These are phyloP conservation scores for Tapera naevia DNA, from an alignment of 2,797 vertebrate genomes.

Conservation along the genomic window DNA sequence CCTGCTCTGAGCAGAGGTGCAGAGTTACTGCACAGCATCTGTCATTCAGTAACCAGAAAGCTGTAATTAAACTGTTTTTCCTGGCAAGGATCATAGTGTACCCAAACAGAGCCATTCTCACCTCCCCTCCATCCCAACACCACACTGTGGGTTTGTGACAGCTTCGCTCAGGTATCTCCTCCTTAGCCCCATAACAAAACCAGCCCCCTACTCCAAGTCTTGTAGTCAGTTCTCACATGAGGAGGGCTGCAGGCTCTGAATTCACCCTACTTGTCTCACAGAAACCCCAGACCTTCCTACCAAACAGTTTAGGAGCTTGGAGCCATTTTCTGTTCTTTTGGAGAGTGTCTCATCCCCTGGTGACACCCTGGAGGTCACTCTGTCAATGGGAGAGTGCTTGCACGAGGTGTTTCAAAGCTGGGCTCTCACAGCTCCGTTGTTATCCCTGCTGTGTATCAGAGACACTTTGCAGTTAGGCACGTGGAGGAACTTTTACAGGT, in stretches of 20 bases:
- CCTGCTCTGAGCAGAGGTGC: background rate
- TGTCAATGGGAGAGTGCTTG: background rate
- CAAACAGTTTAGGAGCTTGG: background rate
- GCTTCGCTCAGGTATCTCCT: background rate
- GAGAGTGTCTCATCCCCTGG: background rate
- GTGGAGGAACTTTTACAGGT: slow-evolving; percentile 1
- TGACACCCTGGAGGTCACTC: background rate
- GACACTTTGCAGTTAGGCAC: background rate
- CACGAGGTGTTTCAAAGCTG: background rate
- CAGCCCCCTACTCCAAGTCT: fast-evolving
- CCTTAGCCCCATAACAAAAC: background rate
- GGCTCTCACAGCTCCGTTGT: background rate
- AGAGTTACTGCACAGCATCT: background rate
- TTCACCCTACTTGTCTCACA: background rate
- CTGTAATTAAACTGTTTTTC: background rate
- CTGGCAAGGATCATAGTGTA: background rate
- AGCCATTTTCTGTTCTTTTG: background rate
- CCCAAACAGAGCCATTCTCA: background rate
- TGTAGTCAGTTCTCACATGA: background rate
- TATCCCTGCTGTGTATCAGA: background rate
- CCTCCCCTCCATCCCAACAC: background rate
- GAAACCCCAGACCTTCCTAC: background rate
- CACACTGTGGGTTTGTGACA: fast-evolving
- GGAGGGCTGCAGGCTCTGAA: background rate
- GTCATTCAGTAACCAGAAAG: background rate